Evolutionary conservation across 1,140 invertebrate species (phyloP), one percentile per base, ranked within the genome.

Genomic region (Dufourea novaeangliae): DNA sequence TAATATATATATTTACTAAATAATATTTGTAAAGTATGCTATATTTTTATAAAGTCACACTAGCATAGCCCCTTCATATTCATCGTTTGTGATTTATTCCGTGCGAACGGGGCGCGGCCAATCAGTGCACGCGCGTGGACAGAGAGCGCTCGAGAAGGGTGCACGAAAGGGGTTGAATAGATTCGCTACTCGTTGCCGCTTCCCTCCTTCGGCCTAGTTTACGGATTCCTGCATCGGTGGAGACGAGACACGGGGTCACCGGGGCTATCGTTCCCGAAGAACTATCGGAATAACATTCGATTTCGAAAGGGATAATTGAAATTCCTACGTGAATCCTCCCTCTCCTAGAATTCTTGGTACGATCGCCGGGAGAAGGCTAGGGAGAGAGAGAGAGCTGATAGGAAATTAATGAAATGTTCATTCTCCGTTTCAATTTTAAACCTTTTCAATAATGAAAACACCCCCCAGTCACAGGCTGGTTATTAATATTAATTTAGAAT

Each of bases 31-130:
- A n/a, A n/a, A n/a, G n/a, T n/a, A n/a, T n/a, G n/a, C n/a, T n/a
- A n/a, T n/a, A n/a, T n/a, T n/a, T n/a, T n/a, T n/a, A n/a, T n/a
- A n/a, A n/a, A n/a, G n/a, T n/a, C n/a, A n/a, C n/a, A n/a, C n/a
- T n/a, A n/a, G n/a, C n/a, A n/a, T n/a, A n/a, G n/a, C n/a, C n/a
- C n/a, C n/a, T n/a, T n/a, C n/a, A 74, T 74, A 67, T 74, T 74
- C 71, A 74, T 74, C 71, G 71, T 22, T 25, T 37, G 62, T 20
- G 46, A 67, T 56, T 74, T 75, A 75, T 75, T 75, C 73, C 52
- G 22, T 44, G 32, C 54, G 29, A 46, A 14, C 22, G 34, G 46
- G 61, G 62, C 54, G 61, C 46, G 73, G 54, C 11, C 64, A 69
- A 75, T 75, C 63, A 50, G 10, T 11, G 34, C 22, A 2, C 8